Evolutionary conservation across 2,797 vertebrate genomes (phyloP).

Genomic region (Rhinella marina): DNA sequence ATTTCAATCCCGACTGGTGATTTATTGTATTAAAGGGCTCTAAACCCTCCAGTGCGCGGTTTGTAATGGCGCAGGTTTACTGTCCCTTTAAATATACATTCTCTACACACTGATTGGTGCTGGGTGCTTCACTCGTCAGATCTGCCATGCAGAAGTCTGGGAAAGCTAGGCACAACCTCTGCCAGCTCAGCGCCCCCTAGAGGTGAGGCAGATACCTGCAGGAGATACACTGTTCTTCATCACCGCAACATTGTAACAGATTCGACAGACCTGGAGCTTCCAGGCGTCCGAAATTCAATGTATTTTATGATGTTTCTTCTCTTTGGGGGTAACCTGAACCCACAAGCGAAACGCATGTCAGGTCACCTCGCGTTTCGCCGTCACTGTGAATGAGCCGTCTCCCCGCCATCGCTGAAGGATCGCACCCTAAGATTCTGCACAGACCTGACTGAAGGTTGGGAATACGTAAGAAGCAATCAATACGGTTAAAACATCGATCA

Average conservation of each 20-base stretch:
- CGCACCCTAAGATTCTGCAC: no score
- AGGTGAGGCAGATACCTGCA: background rate
- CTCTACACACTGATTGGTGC: no score
- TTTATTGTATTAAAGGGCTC: background rate
- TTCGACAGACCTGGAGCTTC: background rate
- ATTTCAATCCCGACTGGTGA: background rate
- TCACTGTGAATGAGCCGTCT: no score
- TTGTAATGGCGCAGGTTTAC: background rate
- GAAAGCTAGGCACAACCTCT: background rate
- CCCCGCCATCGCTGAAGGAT: no score
- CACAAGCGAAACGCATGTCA: no score
- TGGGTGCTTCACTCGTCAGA: no score
- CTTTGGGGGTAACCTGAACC: no score
- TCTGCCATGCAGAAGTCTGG: background rate
- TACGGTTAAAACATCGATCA: no score
- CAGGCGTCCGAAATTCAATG: background rate
- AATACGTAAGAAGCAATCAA: no score
- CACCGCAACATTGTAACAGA: background rate
- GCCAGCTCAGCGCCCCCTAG: background rate
- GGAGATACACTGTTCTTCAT: background rate
- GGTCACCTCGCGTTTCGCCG: no score
- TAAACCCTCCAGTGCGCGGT: background rate
- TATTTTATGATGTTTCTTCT: background rate
- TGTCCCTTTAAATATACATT: background rate
- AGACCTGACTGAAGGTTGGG: no score